phyloP scores from a whole-genome alignment of 30 jellyfish, hydroid and myxozoan genomes.

The Catostylus mosaicus region DNA sequence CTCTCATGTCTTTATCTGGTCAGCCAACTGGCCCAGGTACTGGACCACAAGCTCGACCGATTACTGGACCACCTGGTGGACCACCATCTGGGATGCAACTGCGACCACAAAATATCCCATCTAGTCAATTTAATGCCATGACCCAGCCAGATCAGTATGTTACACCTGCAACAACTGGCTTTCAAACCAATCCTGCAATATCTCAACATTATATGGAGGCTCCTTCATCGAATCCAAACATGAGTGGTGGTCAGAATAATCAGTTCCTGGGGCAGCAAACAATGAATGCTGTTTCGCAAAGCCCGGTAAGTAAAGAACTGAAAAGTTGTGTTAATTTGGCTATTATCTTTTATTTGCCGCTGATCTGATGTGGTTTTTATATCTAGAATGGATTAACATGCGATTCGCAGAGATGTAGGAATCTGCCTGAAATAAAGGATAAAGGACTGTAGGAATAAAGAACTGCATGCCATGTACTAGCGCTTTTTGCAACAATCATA shows the following conservation, averaged over 20 bases:
- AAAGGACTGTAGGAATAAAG: no score
- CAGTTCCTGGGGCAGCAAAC: slow-evolving; percentile 4
- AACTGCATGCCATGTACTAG: no score
- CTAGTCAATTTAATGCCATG: slow-evolving; percentile 21
- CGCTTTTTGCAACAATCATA: neutral
- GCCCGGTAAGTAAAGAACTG: slow-evolving; percentile 22
- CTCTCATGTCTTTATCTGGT: slow-evolving; percentile 22
- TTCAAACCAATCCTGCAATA: slow-evolving; percentile 33
- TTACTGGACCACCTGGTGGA: neutral
- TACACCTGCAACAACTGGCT: slow-evolving; percentile 20
- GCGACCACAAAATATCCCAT: slow-evolving; percentile 12
- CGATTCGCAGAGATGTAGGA: no score
- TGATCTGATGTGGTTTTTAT: no score
- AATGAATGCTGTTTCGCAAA: neutral
- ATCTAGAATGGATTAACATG: no score
- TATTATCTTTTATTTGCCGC: no score
- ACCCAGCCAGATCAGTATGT: slow-evolving; percentile 2
- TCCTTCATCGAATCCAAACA: slow-evolving; percentile 2
- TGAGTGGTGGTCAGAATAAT: neutral
- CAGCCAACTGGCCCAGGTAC: slow-evolving; percentile 16
- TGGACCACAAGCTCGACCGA: slow-evolving; percentile 12
- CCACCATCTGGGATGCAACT: slow-evolving; percentile 3
- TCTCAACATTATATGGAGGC: slow-evolving; percentile 33
- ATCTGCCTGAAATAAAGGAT: no score
- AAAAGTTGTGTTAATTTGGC: no score